Conservation (phyloP, 2,888 invertebrate species). For the Rosalia funebris region DNA sequence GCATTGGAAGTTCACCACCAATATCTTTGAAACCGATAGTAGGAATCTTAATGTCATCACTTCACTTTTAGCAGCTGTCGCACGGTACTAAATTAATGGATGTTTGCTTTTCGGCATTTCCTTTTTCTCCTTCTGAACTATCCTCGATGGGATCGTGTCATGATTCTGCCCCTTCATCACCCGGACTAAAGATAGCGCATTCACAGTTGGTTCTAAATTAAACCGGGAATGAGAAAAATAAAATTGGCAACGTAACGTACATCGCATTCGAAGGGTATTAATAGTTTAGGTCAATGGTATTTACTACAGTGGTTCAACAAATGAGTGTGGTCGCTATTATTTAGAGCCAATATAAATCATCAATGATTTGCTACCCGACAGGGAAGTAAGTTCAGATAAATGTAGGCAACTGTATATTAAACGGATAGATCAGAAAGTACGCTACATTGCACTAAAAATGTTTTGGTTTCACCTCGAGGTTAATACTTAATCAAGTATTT, state of each 20-base stretch:
- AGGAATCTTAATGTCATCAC: too few species aligned
- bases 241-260: conserved; percentile 27
- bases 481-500: neutral
- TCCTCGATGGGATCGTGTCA: neutral
- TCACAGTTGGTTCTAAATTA: conserved; percentile 20
- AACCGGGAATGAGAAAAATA: conserved; percentile 20
- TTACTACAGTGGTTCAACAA: conserved; percentile 31
- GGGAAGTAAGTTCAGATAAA: neutral
- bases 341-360: conserved; percentile 25
- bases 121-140: neutral
- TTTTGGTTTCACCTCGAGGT: neutral
- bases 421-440: conserved; percentile 1
- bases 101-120: neutral
- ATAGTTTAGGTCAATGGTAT: conserved; percentile 38
- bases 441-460: neutral
- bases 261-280: conserved; percentile 29
- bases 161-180: conserved; percentile 13
- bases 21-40: too few species aligned
- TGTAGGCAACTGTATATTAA: neutral
- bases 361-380: conserved; percentile 10
- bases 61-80: too few species aligned
- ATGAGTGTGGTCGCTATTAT: conserved; percentile 33
- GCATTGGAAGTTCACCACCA: too few species aligned
- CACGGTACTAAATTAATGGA: neutral
- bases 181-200: conserved; percentile 19